Percentiles rank a stretch among this genome's conserved stretches.
These are phyloP conservation scores for Sipunculus nudus DNA, from an alignment of 2,888 invertebrate species.

Conservation along the genomic window DNA sequence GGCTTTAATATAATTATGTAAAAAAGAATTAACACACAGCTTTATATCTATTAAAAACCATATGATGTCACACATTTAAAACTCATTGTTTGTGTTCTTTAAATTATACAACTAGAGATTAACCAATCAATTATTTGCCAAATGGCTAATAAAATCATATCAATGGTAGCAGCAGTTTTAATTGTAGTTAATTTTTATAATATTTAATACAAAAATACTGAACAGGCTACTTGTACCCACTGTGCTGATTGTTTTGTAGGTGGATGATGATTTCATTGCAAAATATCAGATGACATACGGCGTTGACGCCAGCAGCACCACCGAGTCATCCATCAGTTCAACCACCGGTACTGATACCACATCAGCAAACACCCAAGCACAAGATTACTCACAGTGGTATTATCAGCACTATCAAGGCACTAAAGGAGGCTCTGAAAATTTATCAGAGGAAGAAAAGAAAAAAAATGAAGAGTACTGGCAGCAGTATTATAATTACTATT, in stretches of 20 bases:
- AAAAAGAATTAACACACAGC: no score
- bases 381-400: conserved; percentile 52
- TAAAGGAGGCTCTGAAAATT: background rate
- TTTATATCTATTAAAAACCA: no score
- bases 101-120: no score
- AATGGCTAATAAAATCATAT: no score
- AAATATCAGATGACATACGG: conserved; percentile 92
- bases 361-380: background rate
- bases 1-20: no score
- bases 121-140: no score
- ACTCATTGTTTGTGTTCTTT: no score
- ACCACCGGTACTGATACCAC: conserved; percentile 8
- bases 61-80: no score
- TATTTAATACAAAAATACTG: conserved; percentile 4
- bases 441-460: background rate
- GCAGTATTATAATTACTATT: background rate
- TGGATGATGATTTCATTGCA: conserved; percentile 96
- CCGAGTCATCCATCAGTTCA: background rate
- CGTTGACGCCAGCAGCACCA: background rate
- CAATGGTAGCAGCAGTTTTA: background rate
- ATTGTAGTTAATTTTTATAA: background rate
- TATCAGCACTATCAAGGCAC: conserved; percentile 40
- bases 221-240: conserved; percentile 53
- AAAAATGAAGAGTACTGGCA: background rate
- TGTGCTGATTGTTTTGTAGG: conserved; percentile 66